Percentiles rank a stretch among this genome's conserved stretches.
Conservation (phyloP, 2,888 invertebrate genomes). For the Pheosia gnoma region DNA sequence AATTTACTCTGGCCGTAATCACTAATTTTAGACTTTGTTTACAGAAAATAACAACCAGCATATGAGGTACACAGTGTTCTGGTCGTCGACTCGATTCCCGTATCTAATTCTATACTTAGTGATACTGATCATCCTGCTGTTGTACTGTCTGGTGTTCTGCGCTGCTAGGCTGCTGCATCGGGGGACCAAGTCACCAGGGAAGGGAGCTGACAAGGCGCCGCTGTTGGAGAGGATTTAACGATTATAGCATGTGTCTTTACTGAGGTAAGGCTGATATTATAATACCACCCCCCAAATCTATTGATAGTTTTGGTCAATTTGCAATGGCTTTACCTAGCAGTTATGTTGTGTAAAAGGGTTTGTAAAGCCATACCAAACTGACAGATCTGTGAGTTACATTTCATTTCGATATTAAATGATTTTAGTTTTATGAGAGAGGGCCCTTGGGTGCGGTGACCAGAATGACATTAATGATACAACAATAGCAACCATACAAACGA, state of each 20-base stretch:
- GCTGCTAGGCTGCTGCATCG: conserved; percentile 38
- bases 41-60: conserved; percentile 84
- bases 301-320: no score
- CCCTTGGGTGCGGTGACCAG: no score
- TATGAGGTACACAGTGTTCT: conserved; percentile 89
- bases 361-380: no score
- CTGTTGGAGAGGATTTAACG: conserved; percentile 45
- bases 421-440: no score
- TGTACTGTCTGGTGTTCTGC: conserved; percentile 45
- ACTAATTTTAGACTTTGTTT: conserved; percentile 48
- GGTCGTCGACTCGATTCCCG: conserved; percentile 89
- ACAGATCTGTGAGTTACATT: no score
- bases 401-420: no score
- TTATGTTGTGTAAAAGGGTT: no score
- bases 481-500: no score
- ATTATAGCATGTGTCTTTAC: background rate
- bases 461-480: no score
- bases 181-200: conserved; percentile 18
- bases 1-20: no score
- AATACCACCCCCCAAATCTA: no score
- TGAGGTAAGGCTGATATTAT: background rate
- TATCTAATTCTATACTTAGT: conserved; percentile 83
- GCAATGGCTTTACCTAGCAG: no score
- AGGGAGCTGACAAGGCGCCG: conserved; percentile 43
- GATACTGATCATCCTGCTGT: conserved; percentile 43